These are phyloP conservation scores for Stegostoma tigrinum DNA, from an alignment of 2,113 vertebrate species.

Conservation along the genomic window DNA sequence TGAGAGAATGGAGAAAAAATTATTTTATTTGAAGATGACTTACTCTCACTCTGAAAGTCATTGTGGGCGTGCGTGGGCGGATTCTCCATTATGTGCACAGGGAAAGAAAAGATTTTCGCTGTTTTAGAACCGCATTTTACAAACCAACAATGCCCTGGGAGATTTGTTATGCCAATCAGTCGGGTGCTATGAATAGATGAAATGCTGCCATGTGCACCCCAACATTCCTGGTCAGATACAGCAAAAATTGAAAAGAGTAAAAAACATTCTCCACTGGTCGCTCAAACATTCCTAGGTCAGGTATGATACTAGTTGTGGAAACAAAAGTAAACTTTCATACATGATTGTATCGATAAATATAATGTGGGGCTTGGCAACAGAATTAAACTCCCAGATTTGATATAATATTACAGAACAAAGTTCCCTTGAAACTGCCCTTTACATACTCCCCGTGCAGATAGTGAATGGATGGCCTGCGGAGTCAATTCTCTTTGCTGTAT, in stretches of 20 bases:
- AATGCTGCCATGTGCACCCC: neutral
- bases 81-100: neutral
- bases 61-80: neutral
- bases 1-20: conserved; percentile 52
- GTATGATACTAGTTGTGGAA: neutral
- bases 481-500: neutral
- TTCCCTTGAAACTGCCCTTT: neutral
- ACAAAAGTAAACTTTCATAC: neutral
- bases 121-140: too few relatives aligned
- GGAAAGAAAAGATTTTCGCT: neutral
- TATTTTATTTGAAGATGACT: conserved; percentile 12
- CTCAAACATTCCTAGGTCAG: neutral
- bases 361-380: neutral
- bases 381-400: neutral
- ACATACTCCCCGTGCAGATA: neutral
- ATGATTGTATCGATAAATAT: neutral
- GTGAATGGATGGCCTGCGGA: neutral
- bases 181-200: neutral
- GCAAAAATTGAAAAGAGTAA: neutral
- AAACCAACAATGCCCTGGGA: neutral
- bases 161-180: neutral
- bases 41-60: neutral
- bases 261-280: too few relatives aligned
- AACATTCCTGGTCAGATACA: neutral
- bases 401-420: neutral